Percentiles rank a stretch among this genome's conserved stretches.
These are phyloP conservation scores for Neocrepidodera transversa DNA, from an alignment of 2,888 invertebrate genomes.

Conservation along the genomic window DNA sequence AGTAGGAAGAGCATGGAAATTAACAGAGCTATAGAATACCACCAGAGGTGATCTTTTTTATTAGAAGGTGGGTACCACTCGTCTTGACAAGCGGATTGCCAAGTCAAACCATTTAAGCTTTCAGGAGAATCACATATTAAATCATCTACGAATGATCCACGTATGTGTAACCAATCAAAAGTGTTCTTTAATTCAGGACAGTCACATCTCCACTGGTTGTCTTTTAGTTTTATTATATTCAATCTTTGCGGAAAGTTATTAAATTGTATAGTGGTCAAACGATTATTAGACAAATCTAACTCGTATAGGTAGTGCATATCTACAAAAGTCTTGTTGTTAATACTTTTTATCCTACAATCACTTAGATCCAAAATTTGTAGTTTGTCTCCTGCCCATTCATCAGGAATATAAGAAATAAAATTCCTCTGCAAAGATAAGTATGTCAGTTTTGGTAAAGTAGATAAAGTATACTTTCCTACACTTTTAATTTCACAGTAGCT, in stretches of 20 bases:
- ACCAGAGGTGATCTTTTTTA: conserved; percentile 61
- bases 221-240: conserved; percentile 68
- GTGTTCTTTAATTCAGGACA: conserved; percentile 70
- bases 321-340: conserved; percentile 70
- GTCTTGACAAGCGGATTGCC: conserved; percentile 72
- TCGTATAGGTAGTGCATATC: conserved; percentile 67
- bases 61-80: conserved; percentile 63
- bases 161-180: conserved; percentile 68
- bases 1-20: conserved; percentile 64
- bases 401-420: conserved; percentile 68
- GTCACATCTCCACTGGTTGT: conserved; percentile 82
- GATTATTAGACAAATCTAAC: conserved; percentile 74
- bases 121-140: conserved; percentile 73
- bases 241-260: conserved; percentile 67
- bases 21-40: conserved; percentile 66
- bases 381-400: conserved; percentile 67
- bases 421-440: conserved; percentile 73
- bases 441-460: conserved; percentile 66
- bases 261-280: conserved; percentile 69
- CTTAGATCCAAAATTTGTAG: conserved; percentile 68
- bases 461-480: conserved; percentile 66
- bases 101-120: conserved; percentile 68
- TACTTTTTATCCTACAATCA: conserved; percentile 66
- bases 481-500: conserved; percentile 71
- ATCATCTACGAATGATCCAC: conserved; percentile 56